Evolutionary conservation across 1,140 invertebrate genomes (phyloP), one percentile per base, ranked within the genome.

Genomic region (Cyclina sinensis): DNA sequence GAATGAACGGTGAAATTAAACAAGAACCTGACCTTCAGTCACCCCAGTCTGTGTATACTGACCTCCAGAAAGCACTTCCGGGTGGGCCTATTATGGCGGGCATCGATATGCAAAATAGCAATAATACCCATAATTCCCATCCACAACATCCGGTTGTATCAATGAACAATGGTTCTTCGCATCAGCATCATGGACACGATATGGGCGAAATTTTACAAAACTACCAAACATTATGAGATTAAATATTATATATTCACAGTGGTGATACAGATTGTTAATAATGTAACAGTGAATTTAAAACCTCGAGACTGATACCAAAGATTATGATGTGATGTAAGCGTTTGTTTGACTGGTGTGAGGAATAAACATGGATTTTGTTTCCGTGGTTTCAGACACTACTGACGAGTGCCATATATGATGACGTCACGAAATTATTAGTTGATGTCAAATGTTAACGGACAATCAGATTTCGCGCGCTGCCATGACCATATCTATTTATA

Each of bases 151-250:
- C 74, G 62, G 76, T 88, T 30, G 62, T 76, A 9, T 88, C 86
- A 24, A 83, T 88, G 80, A 88, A 88, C 65, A 88, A 88, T 82
- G 79, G 78, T 82, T 78, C 68, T 30, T 51, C 68, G 16, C 84
- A 86, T 37, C 79, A 70, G 24, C 62, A 70, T 39, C 65, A 70
- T 70, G 74, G 74, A 78, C 83, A 88, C 48, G 86, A 88, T 59
- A 88, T 88, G 86, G 86, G 86, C 14, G 78, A 88, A 68, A 88
- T 88, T 37, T 76, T 88, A 59, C 46, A 37, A n/a, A 78, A 88
- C 48, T 88, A 82, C 70, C 86, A 88, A 48, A 88, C 86, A 73
- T 88, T 88, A 62, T 88, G 86, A 88, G 57, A 80, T 18, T 54
- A 82, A 30, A 24, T 24, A 21, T 65, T 16, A 70, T 37, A 27